Percentiles rank a stretch among this genome's conserved stretches.
These are phyloP conservation scores for Gobionotothen gibberifrons DNA, from an alignment of 2,797 vertebrate species.

Conservation along the genomic window DNA sequence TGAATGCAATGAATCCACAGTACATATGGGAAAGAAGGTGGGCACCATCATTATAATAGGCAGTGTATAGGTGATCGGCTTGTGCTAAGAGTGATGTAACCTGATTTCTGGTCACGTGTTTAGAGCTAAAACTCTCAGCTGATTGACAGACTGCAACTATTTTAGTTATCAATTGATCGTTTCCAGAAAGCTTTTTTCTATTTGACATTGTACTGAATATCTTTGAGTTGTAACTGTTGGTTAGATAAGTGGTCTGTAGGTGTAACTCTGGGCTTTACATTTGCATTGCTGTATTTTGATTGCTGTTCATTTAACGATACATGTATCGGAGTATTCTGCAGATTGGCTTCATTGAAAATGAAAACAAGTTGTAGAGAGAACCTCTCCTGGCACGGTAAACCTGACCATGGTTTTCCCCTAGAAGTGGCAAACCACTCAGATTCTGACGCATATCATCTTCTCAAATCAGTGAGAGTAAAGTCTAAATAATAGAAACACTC, in stretches of 20 bases:
- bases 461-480: too few species aligned
- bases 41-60: neutral
- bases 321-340: neutral
- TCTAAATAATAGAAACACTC: neutral
- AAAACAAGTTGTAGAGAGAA: neutral
- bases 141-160: too few species aligned
- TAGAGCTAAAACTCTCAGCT: too few species aligned
- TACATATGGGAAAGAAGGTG: neutral
- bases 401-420: neutral
- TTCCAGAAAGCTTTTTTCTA: neutral
- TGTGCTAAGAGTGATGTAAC: neutral
- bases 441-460: neutral
- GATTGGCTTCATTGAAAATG: too few species aligned
- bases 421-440: neutral
- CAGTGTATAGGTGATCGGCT: neutral
- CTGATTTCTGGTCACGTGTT: neutral
- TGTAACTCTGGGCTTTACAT: too few species aligned
- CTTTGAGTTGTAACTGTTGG: neutral
- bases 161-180: too few species aligned
- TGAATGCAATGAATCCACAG: neutral
- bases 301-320: neutral
- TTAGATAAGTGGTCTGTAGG: too few species aligned
- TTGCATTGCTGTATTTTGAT: too few species aligned
- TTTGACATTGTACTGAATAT: neutral
- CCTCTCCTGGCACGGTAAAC: constrained; percentile 1